Conservation (phyloP, 2,888 invertebrate genomes). For the Melanargia galathea region DNA sequence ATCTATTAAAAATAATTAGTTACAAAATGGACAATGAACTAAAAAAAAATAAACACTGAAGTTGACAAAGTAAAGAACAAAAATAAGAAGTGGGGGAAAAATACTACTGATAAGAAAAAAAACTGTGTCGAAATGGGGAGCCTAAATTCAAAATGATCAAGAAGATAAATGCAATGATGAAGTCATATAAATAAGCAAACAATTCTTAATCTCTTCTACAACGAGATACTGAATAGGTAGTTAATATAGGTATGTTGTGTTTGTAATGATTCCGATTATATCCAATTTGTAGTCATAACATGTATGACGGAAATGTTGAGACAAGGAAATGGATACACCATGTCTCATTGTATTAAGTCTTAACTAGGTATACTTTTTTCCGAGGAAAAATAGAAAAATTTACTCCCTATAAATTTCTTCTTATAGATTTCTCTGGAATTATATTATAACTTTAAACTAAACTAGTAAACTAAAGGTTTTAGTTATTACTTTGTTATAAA, state of each 20-base stretch:
- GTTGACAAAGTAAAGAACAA: no score
- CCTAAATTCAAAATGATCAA: background rate
- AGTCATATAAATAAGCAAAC: slow-evolving; percentile 18
- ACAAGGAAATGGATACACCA: slow-evolving; percentile 21
- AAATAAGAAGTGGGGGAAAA: no score
- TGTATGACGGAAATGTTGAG: slow-evolving; percentile 24
- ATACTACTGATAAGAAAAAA: background rate
- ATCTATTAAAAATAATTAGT: background rate
- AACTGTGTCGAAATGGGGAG: background rate
- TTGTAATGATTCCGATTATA: slow-evolving; percentile 25
- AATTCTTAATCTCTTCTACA: slow-evolving; percentile 13
- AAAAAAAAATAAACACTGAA: no score
- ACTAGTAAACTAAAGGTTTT: no score
- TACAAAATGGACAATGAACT: no score
- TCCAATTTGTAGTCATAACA: slow-evolving; percentile 27
- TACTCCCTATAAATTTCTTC: no score
- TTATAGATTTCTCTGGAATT: no score
- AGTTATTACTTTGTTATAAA: no score
- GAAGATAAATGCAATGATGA: background rate
- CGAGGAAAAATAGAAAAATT: background rate
- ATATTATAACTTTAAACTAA: no score
- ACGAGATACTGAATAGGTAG: slow-evolving; percentile 3
- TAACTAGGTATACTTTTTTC: background rate
- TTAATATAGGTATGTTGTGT: slow-evolving; percentile 5
- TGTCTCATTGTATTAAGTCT: background rate